Conservation (phyloP, 2,797 vertebrate species). For the Rhodeus uyekii region DNA sequence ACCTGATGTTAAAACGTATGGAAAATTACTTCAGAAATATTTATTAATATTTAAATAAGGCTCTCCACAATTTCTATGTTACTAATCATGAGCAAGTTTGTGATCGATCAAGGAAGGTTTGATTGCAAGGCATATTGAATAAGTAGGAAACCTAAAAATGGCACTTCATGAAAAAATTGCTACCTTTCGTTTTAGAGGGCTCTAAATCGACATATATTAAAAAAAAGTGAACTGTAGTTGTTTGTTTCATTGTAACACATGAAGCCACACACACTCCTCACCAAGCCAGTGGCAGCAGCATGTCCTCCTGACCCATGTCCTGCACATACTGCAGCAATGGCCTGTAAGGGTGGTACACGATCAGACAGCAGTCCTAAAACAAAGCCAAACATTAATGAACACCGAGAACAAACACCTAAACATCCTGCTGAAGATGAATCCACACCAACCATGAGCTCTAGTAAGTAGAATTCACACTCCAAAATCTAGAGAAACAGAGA, state of each 20-base stretch:
- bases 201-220: neutral
- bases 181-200: neutral
- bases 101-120: neutral
- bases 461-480: slow-evolving; percentile 99
- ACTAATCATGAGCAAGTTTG: neutral
- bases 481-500: slow-evolving; percentile 83
- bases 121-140: neutral
- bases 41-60: too few relatives aligned
- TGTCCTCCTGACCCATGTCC: slow-evolving; percentile 99
- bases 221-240: neutral
- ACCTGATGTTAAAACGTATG: too few relatives aligned
- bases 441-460: slow-evolving; percentile 96
- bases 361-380: slow-evolving; percentile 96
- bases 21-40: neutral
- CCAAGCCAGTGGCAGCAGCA: slow-evolving; percentile 98
- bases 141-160: neutral
- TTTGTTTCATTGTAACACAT: neutral
- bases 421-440: neutral
- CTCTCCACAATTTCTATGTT: neutral
- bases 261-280: slow-evolving; percentile 62
- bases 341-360: slow-evolving; percentile 99
- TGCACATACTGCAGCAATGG: slow-evolving; percentile 97
- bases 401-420: neutral
- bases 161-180: too few relatives aligned
- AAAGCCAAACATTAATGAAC: neutral